Base-by-base conservation (phyloP, 2,113 vertebrate genomes). In the Peromyscus californicus region DNA sequence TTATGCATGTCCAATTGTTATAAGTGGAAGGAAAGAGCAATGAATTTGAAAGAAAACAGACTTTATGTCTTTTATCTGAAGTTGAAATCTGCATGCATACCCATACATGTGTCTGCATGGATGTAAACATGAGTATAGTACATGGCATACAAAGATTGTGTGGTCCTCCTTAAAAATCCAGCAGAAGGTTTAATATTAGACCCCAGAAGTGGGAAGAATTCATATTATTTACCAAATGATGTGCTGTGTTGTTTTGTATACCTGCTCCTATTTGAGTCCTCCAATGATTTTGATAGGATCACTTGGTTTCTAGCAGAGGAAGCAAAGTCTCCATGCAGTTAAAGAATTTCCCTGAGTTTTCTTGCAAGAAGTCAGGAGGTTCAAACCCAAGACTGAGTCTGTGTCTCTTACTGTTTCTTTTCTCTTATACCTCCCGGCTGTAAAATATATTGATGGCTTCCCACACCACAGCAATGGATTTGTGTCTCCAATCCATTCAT, bases 361-460 rank as follows among this genome's bases (percentile, higher is more conserved):
- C 78, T 91, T 75, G 67, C 19, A 70, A 57, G 80, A 91, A 94
- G 33, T 51, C 59, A 63, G 76, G 72, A 91, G 42, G 80, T n/a
- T 95, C 31, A 76, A 90, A 92, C 33, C n/a, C 59, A 89, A 74
- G 79, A 61, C 31, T 84, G 54, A 95, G 2, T 94, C 87, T 93
- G 16, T 59, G 45, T 4, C 87, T 93, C 89, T 94, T 54, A 70
- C 87, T 92, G 69, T 78, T 75, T 78, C 72, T 80, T 31, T 61
- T 72, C 86, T 57, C 74, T 80, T 51, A 31, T 48, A 91, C 51
- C 91, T 84, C 48, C 93, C 75, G 76, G 96, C 74, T 95, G 89
- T 84, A 90, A 95, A 96, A 91, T 59, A 87, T 74, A 96, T 48
- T 76, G 86, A 97, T 90, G 54, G 78, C 76, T 88, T 90, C 89